A percentile compares a stretch with the other conserved stretches of the same genome.
Evolutionary conservation across 2,113 vertebrate species (phyloP).

Genomic region (Ophthalmolycus amberensis): DNA sequence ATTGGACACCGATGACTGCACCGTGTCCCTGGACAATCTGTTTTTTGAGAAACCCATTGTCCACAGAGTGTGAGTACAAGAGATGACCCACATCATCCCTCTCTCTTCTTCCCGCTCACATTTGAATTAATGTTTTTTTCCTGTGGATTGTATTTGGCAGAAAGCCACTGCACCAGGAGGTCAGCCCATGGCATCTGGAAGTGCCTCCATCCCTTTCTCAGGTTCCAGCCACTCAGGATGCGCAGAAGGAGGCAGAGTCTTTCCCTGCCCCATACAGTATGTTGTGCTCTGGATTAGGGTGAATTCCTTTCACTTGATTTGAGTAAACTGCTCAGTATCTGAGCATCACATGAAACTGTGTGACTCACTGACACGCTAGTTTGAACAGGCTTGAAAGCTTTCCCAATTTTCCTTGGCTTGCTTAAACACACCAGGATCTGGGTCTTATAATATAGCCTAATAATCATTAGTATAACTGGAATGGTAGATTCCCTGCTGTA

Average conservation of each 20-base stretch:
- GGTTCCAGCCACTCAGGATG: constrained; percentile 87
- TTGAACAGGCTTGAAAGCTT: constrained; percentile 37
- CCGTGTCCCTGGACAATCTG: constrained; percentile 84
- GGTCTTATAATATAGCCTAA: constrained; percentile 17
- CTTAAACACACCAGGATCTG: not conserved
- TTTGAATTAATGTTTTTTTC: not conserved
- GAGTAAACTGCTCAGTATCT: constrained; percentile 48
- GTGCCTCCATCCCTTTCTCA: constrained; percentile 85
- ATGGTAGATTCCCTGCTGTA: not conserved
- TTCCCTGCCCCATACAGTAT: constrained; percentile 79
- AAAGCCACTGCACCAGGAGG: constrained; percentile 81
- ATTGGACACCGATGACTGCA: constrained; percentile 78
- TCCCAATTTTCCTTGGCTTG: constrained; percentile 25
- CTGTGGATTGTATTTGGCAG: constrained; percentile 59
- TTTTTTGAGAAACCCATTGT: constrained; percentile 88
- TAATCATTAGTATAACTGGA: constrained; percentile 1
- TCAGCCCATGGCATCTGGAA: constrained; percentile 82
- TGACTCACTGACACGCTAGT: constrained; percentile 43
- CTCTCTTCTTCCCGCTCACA: not conserved
- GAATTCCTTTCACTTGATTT: constrained; percentile 62
- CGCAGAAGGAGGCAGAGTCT: constrained; percentile 86
- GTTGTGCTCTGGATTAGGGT: constrained; percentile 56
- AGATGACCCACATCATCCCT: not conserved
- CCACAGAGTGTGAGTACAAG: constrained; percentile 85
- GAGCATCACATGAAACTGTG: constrained; percentile 27